Conservation (phyloP, 2,113 vertebrate genomes). For the Tyto alba region DNA sequence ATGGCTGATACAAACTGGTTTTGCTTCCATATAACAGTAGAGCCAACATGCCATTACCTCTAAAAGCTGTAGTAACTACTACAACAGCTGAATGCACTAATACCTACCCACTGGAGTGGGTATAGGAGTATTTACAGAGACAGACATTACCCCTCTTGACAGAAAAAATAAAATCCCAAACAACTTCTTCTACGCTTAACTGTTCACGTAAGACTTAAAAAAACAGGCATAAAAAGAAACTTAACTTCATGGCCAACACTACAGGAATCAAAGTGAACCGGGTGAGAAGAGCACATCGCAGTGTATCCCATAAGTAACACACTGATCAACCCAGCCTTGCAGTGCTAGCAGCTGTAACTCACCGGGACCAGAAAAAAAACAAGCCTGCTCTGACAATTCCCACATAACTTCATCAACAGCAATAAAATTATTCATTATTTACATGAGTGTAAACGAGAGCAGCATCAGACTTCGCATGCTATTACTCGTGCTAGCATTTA, state of each 20-base stretch:
- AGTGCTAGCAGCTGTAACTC: not conserved
- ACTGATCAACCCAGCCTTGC: not conserved
- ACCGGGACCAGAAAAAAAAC: not conserved
- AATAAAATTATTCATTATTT: not conserved
- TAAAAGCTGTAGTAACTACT: not conserved
- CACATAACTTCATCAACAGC: not conserved
- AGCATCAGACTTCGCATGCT: not conserved
- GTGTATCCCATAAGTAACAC: rapidly evolving
- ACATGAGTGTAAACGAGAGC: not conserved
- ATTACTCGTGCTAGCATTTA: not conserved
- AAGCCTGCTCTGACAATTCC: not conserved
- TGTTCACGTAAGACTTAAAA: not conserved
- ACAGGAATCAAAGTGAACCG: not conserved
- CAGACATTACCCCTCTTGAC: not conserved
- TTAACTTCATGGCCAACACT: not conserved
- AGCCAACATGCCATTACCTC: not conserved
- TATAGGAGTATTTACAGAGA: not conserved
- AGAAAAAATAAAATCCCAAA: not conserved
- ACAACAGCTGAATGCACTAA: not conserved
- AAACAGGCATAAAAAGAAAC: not conserved
- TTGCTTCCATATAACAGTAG: not conserved
- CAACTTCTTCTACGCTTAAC: not conserved
- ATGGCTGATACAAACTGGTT: not conserved
- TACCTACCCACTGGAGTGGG: not conserved
- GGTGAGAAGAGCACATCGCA: not conserved